phyloP scores from a whole-genome alignment of 2,888 invertebrate genomes.

The Phyllotreta cruciferae region DNA sequence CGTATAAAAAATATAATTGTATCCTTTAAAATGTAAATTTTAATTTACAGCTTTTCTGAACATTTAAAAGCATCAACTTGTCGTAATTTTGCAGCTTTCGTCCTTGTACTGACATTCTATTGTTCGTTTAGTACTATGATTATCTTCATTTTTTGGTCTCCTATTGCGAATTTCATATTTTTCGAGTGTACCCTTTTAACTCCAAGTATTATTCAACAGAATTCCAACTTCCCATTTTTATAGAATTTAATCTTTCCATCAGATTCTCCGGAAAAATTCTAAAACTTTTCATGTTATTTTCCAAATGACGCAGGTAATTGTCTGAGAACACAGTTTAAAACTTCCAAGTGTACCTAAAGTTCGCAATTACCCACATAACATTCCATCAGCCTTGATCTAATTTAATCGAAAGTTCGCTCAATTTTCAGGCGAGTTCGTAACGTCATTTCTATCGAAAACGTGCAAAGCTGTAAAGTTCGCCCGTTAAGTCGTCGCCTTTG shows the following conservation, averaged over 20 bases:
- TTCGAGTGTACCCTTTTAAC: too few species aligned
- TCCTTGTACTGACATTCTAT: too few species aligned
- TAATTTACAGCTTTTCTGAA: too few species aligned
- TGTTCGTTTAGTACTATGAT: too few species aligned
- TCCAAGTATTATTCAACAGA: too few species aligned
- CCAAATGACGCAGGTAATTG: slow-evolving; percentile 19
- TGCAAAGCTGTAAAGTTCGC: slow-evolving; percentile 21
- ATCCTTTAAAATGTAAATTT: too few species aligned
- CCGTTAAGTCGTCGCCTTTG: slow-evolving; percentile 14
- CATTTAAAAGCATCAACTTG: too few species aligned
- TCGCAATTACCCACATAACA: slow-evolving; percentile 20
- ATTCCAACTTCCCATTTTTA: too few species aligned
- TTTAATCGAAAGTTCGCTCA: slow-evolving; percentile 20
- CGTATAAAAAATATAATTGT: too few species aligned
- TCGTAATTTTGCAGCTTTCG: too few species aligned
- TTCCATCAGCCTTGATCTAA: slow-evolving; percentile 22
- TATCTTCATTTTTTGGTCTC: too few species aligned
- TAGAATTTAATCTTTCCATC: not conserved
- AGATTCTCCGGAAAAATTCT: not conserved
- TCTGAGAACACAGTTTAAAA: slow-evolving; percentile 10
- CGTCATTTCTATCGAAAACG: slow-evolving; percentile 22
- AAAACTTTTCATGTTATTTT: not conserved
- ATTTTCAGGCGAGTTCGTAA: slow-evolving; percentile 20
- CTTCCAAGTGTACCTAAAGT: slow-evolving; percentile 7
- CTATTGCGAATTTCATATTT: too few species aligned